phyloP scores from a whole-genome alignment of 2,797 vertebrate species.

The Pangasius sanitwongsei region DNA sequence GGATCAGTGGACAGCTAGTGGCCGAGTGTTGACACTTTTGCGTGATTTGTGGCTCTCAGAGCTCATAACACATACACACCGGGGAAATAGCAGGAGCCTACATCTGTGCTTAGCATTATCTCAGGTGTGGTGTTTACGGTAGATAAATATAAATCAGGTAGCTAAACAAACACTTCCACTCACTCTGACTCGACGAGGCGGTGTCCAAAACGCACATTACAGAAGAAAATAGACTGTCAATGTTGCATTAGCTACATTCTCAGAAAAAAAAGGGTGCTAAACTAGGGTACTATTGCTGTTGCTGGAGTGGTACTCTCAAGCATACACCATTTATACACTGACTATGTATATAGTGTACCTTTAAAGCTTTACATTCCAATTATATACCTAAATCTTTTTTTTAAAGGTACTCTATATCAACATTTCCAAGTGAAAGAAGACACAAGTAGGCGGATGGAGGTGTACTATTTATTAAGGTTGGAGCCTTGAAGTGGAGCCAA shows the following conservation, averaged over 20 bases:
- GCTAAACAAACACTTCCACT: constrained; percentile 60
- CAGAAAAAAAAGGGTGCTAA: background rate
- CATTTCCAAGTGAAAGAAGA: background rate
- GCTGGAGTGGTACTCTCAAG: background rate
- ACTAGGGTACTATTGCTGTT: too few relatives aligned
- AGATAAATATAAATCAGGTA: constrained; percentile 63
- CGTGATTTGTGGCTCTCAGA: constrained; percentile 70
- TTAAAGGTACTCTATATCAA: background rate
- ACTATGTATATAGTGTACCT: background rate
- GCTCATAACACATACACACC: constrained; percentile 75
- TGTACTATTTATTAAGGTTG: background rate
- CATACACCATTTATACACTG: background rate
- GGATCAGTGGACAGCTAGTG: background rate
- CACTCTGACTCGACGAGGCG: background rate
- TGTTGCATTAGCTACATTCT: background rate
- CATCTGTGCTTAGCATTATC: constrained; percentile 48
- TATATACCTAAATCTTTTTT: background rate
- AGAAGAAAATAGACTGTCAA: background rate
- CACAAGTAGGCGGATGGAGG: background rate
- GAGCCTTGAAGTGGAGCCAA: background rate
- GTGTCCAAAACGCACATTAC: too few relatives aligned
- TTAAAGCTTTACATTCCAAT: background rate
- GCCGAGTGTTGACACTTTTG: constrained; percentile 62
- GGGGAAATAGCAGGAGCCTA: constrained; percentile 56
- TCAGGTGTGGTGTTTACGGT: constrained; percentile 57